Evolutionary conservation across 2,888 invertebrate species (phyloP).

Genomic region (Caenorhabditis virilis): DNA sequence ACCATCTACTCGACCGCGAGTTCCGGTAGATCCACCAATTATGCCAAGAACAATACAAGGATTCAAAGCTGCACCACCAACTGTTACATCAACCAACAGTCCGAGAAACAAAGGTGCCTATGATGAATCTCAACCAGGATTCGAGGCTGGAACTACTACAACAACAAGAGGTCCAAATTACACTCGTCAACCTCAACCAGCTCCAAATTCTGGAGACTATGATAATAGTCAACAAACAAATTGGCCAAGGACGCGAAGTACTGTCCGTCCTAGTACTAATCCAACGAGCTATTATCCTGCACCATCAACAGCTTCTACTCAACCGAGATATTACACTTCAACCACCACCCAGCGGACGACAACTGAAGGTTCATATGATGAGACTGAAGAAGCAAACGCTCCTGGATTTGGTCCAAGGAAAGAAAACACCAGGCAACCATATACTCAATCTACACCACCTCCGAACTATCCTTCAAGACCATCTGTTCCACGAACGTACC

Average conservation of each 20-base stretch:
- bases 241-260: constrained; percentile 16
- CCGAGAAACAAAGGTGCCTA: background rate
- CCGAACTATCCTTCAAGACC: no score
- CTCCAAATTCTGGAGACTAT: constrained; percentile 21
- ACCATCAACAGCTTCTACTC: background rate
- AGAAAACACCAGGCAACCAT: no score
- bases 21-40: constrained; percentile 25
- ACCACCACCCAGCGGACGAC: no score
- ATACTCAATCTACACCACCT: no score
- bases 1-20: constrained; percentile 13
- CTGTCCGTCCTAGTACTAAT: constrained; percentile 10
- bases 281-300: background rate
- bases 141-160: background rate
- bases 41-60: constrained; percentile 38
- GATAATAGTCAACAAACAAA: constrained; percentile 13
- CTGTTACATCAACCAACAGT: background rate
- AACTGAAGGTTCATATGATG: no score
- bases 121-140: background rate
- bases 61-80: background rate
- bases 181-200: constrained; percentile 1
- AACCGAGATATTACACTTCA: no score
- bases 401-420: no score
- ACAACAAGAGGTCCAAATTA: background rate
- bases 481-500: no score
- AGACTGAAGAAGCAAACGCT: no score